Percentiles rank a stretch among this genome's conserved stretches.
Conservation (phyloP, 2,797 vertebrate species). For the Microchirus variegatus region DNA sequence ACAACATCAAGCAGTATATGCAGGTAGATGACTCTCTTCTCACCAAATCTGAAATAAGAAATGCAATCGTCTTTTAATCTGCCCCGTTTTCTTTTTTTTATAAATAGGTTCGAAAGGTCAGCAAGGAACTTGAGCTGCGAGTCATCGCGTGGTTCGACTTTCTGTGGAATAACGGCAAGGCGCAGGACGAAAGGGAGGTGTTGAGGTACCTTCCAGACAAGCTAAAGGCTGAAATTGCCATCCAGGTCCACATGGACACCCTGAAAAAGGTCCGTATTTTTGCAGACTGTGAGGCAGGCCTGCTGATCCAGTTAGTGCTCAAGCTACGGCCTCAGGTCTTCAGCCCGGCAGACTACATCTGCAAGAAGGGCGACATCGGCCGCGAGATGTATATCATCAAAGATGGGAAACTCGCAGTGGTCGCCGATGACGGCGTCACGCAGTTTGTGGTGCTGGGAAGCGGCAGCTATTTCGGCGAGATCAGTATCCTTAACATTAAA, state of each 20-base stretch:
- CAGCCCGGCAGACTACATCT: conserved; percentile 97
- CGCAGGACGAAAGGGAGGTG: conserved; percentile 93
- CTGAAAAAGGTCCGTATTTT: conserved; percentile 96
- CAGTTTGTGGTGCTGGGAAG: conserved; percentile 95
- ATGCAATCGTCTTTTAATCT: background rate
- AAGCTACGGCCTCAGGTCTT: conserved; percentile 94
- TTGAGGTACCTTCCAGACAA: conserved; percentile 95
- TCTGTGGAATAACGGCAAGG: conserved; percentile 95
- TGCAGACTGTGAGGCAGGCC: conserved; percentile 94
- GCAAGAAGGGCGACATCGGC: conserved; percentile 97
- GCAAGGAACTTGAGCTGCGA: conserved; percentile 91
- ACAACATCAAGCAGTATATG: conserved; percentile 99
- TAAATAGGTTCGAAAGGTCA: conserved; percentile 89
- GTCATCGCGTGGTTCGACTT: conserved; percentile 99
- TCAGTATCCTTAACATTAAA: conserved; percentile 97
- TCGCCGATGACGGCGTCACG: conserved; percentile 94
- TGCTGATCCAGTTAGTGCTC: conserved; percentile 93
- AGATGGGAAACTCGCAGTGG: conserved; percentile 95
- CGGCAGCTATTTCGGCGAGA: conserved; percentile 98
- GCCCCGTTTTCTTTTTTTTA: conserved; percentile 14
- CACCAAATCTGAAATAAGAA: background rate
- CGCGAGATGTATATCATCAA: conserved; percentile 99
- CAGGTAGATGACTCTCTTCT: conserved; percentile 59
- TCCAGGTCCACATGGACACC: conserved; percentile 95
- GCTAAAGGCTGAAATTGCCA: conserved; percentile 94